A percentile compares a stretch with the other conserved stretches of the same genome.
Conservation (phyloP, 2,113 vertebrate species). For the Urocynchramus pylzowi region DNA sequence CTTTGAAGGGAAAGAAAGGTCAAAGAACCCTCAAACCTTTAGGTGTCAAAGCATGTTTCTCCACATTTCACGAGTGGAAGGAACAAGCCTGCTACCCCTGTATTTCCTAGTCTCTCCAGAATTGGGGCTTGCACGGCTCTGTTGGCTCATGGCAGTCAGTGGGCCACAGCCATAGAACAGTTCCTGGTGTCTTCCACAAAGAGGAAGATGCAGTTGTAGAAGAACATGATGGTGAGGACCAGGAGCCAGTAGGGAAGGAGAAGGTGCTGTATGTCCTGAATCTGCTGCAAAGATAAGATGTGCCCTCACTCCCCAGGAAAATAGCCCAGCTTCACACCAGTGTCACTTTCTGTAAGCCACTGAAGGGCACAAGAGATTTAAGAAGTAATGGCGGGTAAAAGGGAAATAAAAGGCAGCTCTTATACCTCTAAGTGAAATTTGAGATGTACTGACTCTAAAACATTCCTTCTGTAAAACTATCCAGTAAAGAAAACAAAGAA, state of each 20-base stretch:
- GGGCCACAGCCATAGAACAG: neutral
- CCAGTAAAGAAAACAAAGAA: neutral
- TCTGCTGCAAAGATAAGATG: constrained; percentile 57
- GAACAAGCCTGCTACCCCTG: neutral
- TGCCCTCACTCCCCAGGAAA: neutral
- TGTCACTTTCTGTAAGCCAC: neutral
- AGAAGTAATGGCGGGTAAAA: neutral
- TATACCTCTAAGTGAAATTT: neutral
- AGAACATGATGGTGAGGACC: constrained; percentile 84
- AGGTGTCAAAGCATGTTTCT: neutral
- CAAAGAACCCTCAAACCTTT: neutral
- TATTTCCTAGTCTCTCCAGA: neutral
- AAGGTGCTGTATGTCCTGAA: constrained; percentile 75
- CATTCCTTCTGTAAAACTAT: neutral
- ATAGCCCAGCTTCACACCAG: neutral
- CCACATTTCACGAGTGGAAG: neutral
- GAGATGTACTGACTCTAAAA: neutral
- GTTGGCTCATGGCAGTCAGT: neutral
- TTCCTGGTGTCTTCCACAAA: constrained; percentile 83
- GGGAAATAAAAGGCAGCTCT: neutral
- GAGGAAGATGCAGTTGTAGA: constrained; percentile 80
- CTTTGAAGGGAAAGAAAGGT: neutral
- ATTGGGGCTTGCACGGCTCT: neutral
- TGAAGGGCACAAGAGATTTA: neutral
- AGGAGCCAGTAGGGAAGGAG: constrained; percentile 79